These are phyloP conservation scores for Macropis europaea DNA, from an alignment of 2,888 invertebrate genomes.

Conservation along the genomic window DNA sequence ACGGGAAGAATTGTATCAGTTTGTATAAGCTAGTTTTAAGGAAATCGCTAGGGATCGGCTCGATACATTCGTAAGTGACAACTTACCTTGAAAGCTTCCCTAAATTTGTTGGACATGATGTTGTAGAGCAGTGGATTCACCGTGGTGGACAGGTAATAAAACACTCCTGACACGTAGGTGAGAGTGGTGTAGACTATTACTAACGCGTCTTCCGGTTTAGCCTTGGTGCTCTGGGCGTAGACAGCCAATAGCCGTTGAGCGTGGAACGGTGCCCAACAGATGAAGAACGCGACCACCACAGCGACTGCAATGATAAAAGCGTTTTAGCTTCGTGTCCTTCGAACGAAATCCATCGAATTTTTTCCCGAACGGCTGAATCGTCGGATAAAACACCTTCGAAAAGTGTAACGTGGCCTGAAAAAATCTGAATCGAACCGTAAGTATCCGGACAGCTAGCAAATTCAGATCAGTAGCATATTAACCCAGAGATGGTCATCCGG, in stretches of 20 bases:
- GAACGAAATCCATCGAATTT: neutral
- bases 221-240: slow-evolving; percentile 83
- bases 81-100: slow-evolving; percentile 85
- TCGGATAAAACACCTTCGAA: no score
- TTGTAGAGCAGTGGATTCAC: slow-evolving; percentile 87
- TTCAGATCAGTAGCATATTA: no score
- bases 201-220: slow-evolving; percentile 81
- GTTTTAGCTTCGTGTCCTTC: neutral
- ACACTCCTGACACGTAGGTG: slow-evolving; percentile 84
- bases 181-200: slow-evolving; percentile 80
- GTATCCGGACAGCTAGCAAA: no score
- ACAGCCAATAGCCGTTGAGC: slow-evolving; percentile 92
- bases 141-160: slow-evolving; percentile 86
- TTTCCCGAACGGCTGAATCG: no score
- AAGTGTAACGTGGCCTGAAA: no score
- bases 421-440: no score
- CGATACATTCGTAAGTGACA: slow-evolving; percentile 1
- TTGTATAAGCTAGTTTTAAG: no score
- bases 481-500: no score
- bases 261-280: slow-evolving; percentile 96
- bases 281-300: slow-evolving; percentile 90
- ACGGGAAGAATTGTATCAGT: no score
- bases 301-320: slow-evolving; percentile 84
- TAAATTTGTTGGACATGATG: slow-evolving; percentile 87
- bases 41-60: no score